Conservation (phyloP, 2,888 invertebrate species). For the Salticus scenicus region DNA sequence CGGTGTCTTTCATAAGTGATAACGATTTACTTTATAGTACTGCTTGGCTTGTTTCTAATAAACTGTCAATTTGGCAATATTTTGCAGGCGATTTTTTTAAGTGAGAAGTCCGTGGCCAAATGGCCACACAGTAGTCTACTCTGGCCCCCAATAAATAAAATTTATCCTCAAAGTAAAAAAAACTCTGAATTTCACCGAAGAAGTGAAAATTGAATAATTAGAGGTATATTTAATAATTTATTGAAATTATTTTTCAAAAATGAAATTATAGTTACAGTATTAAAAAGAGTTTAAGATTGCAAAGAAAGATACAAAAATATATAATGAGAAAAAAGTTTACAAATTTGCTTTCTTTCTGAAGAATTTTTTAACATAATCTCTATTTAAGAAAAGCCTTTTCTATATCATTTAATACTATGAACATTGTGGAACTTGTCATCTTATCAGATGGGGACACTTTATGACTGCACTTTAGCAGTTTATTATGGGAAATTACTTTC, state of each 20-base stretch:
- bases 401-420: neutral
- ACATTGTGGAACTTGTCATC: neutral
- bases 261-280: slow-evolving; percentile 1
- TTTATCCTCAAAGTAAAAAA: neutral
- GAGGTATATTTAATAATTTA: neutral
- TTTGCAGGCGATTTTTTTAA: no score
- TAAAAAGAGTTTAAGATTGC: slow-evolving; percentile 7
- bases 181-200: neutral
- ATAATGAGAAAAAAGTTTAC: neutral
- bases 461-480: neutral
- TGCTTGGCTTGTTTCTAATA: no score
- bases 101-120: neutral
- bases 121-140: slow-evolving; percentile 3
- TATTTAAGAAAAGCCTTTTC: slow-evolving; percentile 1
- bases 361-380: neutral
- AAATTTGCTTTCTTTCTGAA: neutral
- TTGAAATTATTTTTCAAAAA: neutral
- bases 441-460: neutral
- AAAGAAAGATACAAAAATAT: slow-evolving; percentile 18
- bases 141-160: neutral
- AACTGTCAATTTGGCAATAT: no score
- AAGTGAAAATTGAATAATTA: neutral
- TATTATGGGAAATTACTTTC: neutral
- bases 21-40: no score
- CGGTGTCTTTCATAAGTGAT: no score